Evolutionary conservation across 1,140 invertebrate species (phyloP), one percentile per base, ranked within the genome.

Genomic region (Eciton burchellii): DNA sequence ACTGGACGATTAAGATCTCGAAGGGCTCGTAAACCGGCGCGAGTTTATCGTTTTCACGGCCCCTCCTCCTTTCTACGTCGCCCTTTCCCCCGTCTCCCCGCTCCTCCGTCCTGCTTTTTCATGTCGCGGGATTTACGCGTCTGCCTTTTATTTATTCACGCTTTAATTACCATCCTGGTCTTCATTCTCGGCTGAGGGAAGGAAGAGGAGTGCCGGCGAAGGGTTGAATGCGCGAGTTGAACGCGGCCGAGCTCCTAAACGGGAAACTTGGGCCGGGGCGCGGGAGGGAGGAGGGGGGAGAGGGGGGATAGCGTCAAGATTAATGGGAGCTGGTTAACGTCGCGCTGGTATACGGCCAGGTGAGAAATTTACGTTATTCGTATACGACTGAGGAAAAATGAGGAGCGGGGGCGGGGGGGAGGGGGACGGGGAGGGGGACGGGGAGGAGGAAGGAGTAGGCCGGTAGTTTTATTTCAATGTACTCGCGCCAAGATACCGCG

Each of bases 131-230:
- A 93, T 92, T 93, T 92, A 92, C 91, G 90, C 90, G 88, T 89
- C 90, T 89, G 71, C 90, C 88, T 92, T 79, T 93, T 93, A 92
- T 93, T 93, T 93, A 93, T 93, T 93, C 91, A 92, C 91, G 91
- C 88, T 93, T 93, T 93, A 93, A 93, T 93, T 92, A 93, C 91
- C 91, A 87, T 88, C 88, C 90, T 87, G 90, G 47, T 65, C 63
- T 66, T 74, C 81, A 73, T 81, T 43, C 63, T 79, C 70, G 63
- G 49, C 0, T 12, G 52, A n/a, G n/a, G 35, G n/a, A 45, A 56
- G 49, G 35, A 57, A 56, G 63, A 19, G 16, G 9, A 52, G 12
- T 29, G 11, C 21, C 26, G 56, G 47, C 56, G 56, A 43, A 35
- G 62, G 24, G 82, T 82, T 49, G 29, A 62, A 73, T 16, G 62